Evolutionary conservation across 2,113 vertebrate species (phyloP).

Genomic region (Chiloscyllium plagiosum): DNA sequence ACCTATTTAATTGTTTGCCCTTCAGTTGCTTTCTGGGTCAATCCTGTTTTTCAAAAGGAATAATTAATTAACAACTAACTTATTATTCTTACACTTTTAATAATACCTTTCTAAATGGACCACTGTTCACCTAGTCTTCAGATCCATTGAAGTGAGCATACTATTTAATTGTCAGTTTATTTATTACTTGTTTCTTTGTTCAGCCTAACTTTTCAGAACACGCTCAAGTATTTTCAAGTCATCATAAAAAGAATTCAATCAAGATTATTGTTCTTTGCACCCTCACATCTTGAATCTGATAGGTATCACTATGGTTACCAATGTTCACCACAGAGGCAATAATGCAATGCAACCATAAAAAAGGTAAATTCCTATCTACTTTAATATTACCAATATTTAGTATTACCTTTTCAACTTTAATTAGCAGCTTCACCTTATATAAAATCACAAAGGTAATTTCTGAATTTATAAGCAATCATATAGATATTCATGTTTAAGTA

Average conservation of each 20-base stretch:
- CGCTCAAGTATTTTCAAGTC: not conserved
- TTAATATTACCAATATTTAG: not conserved
- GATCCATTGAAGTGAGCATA: not conserved
- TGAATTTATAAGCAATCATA: not conserved
- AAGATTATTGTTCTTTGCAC: not conserved
- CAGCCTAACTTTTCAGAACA: not conserved
- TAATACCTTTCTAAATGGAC: not conserved
- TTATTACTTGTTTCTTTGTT: not conserved
- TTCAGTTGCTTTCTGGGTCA: not conserved
- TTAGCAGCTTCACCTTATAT: not conserved
- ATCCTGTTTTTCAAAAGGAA: not conserved
- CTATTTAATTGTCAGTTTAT: not conserved
- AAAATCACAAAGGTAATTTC: not conserved
- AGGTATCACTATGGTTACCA: not conserved
- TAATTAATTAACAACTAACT: not conserved
- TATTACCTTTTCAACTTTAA: not conserved
- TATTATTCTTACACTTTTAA: not conserved
- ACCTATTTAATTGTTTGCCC: not conserved
- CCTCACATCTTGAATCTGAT: not conserved
- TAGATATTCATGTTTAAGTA: not conserved
- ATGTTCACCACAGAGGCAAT: not conserved
- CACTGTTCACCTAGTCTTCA: not conserved
- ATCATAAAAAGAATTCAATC: constrained; percentile 1
- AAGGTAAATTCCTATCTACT: not conserved
- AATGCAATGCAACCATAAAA: not conserved